Conservation (phyloP, 2,888 invertebrate genomes). For the Drosophila affinis region DNA sequence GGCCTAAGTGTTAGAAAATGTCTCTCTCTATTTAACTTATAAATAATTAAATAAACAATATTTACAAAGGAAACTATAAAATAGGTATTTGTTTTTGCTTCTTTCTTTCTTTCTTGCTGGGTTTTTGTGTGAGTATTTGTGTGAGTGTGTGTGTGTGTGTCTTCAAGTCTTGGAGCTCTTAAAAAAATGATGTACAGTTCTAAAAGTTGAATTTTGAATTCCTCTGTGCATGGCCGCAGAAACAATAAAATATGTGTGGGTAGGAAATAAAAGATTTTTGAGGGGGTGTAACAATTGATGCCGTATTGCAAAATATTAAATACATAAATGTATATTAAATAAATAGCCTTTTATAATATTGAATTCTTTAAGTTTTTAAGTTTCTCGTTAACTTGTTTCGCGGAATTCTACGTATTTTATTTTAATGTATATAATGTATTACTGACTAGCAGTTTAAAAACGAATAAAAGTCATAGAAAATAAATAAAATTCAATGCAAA, state of each 20-base stretch:
- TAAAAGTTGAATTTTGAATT: conserved; percentile 69
- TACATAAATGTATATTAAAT: conserved; percentile 40
- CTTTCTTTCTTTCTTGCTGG: conserved; percentile 31
- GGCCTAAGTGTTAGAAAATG: conserved; percentile 49
- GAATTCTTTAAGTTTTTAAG: conserved; percentile 48
- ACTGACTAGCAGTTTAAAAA: conserved; percentile 77
- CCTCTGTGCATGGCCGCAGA: conserved; percentile 78
- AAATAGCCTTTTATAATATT: conserved; percentile 76
- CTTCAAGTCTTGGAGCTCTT: conserved; percentile 78
- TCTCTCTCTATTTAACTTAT: conserved; percentile 42
- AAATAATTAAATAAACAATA: conserved; percentile 77
- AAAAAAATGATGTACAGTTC: conserved; percentile 53
- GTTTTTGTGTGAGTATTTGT: conserved; percentile 16
- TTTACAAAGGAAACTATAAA: conserved; percentile 62
- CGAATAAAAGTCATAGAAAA: conserved; percentile 62
- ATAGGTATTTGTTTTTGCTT: conserved; percentile 39
- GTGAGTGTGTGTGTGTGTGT: conserved; percentile 44
- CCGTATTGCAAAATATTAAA: conserved; percentile 16
- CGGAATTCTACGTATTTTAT: conserved; percentile 40
- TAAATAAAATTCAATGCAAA: conserved; percentile 64
- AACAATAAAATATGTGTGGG: conserved; percentile 24
- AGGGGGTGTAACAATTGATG: conserved; percentile 22
- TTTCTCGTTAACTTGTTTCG: conserved; percentile 12
- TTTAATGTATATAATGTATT: conserved; percentile 44
- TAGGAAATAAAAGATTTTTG: conserved; percentile 24